Percentiles rank a stretch among this genome's conserved stretches.
phyloP scores from a whole-genome alignment of 2,888 invertebrate species.

The Theodoxus fluviatilis region DNA sequence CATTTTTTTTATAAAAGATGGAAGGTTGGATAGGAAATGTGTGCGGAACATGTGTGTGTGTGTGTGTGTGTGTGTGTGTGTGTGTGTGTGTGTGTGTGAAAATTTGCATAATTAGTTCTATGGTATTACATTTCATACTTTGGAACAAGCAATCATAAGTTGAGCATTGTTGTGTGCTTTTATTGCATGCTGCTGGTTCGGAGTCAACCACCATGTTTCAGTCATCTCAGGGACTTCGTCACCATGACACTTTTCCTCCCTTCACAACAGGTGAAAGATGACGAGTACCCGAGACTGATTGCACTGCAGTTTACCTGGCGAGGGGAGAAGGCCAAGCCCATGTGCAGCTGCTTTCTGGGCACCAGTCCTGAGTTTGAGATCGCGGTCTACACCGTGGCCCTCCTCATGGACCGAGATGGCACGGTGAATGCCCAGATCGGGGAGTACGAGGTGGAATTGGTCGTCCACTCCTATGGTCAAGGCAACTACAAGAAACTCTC shows the following conservation, averaged over 20 bases:
- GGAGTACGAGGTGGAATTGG: constrained; percentile 60
- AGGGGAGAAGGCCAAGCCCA: constrained; percentile 56
- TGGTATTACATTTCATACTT: background rate
- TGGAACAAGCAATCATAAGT: background rate
- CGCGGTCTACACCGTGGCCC: constrained; percentile 59
- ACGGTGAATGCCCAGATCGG: constrained; percentile 50
- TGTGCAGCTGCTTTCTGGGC: constrained; percentile 62
- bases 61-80: background rate
- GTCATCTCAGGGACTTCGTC: background rate
- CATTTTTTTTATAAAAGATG: no score
- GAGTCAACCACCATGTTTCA: background rate
- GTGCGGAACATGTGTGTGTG: no score
- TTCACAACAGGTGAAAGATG: constrained; percentile 46
- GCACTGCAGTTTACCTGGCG: constrained; percentile 63
- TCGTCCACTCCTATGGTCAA: constrained; percentile 47
- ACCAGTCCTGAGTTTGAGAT: constrained; percentile 66
- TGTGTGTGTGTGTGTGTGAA: background rate
- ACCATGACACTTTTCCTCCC: background rate
- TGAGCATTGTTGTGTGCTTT: background rate
- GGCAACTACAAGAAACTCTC: constrained; percentile 47
- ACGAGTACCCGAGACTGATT: constrained; percentile 56
- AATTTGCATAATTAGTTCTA: background rate
- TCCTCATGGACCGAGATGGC: constrained; percentile 41
- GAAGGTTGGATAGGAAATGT: no score
- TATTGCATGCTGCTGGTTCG: background rate